A percentile compares a stretch with the other conserved stretches of the same genome.
phyloP scores from a whole-genome alignment of 2,113 vertebrate genomes.

The Lichenostomus cassidix region DNA sequence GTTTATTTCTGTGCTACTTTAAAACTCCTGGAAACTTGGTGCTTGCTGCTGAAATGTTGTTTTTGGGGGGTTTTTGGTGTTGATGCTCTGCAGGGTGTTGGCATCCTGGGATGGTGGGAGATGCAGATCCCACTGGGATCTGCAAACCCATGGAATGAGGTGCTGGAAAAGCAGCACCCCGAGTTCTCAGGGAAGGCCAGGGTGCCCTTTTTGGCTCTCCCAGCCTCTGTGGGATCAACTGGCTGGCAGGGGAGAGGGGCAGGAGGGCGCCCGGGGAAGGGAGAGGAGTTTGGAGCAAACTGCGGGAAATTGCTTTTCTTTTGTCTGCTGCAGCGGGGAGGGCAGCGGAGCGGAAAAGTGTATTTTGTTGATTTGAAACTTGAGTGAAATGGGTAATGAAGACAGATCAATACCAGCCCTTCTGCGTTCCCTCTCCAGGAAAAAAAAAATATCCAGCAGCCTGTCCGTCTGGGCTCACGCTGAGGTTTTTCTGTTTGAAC shows the following conservation, averaged over 20 bases:
- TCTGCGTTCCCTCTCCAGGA: conserved; percentile 1
- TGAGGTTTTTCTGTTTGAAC: background rate
- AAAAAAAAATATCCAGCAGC: background rate
- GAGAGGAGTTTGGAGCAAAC: conserved; percentile 56
- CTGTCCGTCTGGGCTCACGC: background rate
- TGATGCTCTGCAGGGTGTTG: background rate
- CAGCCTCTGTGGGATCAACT: background rate
- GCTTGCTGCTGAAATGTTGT: accelerated
- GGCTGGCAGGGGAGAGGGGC: background rate
- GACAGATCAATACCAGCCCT: conserved; percentile 77
- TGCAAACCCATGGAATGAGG: accelerated
- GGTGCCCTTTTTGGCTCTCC: background rate
- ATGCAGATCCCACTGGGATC: accelerated
- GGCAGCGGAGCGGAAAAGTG: conserved; percentile 81
- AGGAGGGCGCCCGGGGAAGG: background rate
- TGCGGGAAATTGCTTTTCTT: conserved; percentile 61
- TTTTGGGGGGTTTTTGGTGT: background rate
- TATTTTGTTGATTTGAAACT: conserved; percentile 87
- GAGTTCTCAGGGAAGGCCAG: accelerated
- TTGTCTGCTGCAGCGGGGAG: conserved; percentile 62
- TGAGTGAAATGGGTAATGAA: conserved; percentile 87
- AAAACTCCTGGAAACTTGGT: background rate
- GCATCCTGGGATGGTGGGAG: background rate
- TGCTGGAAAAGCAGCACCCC: background rate
- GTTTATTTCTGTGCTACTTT: background rate